These are phyloP conservation scores for Lepus europaeus DNA, from an alignment of 2,113 vertebrate species.

Conservation along the genomic window DNA sequence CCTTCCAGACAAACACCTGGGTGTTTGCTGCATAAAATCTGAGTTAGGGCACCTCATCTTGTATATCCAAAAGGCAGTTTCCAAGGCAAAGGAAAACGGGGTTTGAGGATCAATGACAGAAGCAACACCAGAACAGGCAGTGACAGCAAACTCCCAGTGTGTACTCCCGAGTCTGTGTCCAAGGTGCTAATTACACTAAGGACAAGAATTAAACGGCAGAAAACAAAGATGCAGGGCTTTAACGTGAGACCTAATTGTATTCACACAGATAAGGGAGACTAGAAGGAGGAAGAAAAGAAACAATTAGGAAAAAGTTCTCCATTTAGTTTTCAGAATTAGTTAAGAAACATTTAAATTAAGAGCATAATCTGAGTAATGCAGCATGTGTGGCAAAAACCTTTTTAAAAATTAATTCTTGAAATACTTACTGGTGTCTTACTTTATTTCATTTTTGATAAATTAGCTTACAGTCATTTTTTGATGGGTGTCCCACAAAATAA, in stretches of 20 bases:
- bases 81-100: slow-evolving; percentile 27
- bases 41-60: neutral
- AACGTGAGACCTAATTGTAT: slow-evolving; percentile 46
- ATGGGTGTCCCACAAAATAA: slow-evolving; percentile 68
- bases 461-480: slow-evolving; percentile 72
- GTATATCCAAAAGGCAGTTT: neutral
- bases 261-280: slow-evolving; percentile 61
- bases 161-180: slow-evolving; percentile 52
- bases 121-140: neutral
- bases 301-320: slow-evolving; percentile 51
- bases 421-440: slow-evolving; percentile 74
- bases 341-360: slow-evolving; percentile 76
- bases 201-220: slow-evolving; percentile 64
- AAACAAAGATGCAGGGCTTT: slow-evolving; percentile 52
- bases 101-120: slow-evolving; percentile 48
- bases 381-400: slow-evolving; percentile 65
- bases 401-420: slow-evolving; percentile 79
- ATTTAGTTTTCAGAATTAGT: slow-evolving; percentile 74
- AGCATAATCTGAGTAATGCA: slow-evolving; percentile 58
- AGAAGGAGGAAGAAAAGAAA: neutral
- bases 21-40: neutral
- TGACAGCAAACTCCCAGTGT: slow-evolving; percentile 6
- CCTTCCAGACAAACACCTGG: neutral
- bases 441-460: slow-evolving; percentile 78
- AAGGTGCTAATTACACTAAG: slow-evolving; percentile 71